A percentile compares a stretch with the other conserved stretches of the same genome.
Conservation (phyloP, 92 coral and sea anemone species). For the Zoanthus gigantus region DNA sequence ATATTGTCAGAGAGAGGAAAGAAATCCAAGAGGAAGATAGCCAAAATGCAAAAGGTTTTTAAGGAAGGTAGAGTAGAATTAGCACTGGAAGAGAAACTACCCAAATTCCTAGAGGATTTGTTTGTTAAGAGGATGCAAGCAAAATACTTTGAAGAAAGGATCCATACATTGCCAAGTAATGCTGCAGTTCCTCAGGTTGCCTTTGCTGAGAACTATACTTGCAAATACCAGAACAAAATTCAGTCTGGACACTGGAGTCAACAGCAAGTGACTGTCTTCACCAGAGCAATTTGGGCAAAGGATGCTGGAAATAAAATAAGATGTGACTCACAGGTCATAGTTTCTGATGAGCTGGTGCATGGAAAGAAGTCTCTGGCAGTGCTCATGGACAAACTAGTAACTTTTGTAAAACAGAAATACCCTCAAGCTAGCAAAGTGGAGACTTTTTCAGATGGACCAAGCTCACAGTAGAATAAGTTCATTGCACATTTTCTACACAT, state of each 20-base stretch:
- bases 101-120: constrained; percentile 34
- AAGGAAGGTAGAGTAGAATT: constrained; percentile 27
- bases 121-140: constrained; percentile 65
- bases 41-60: constrained; percentile 47
- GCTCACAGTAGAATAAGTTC: too few species aligned
- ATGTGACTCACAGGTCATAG: too few species aligned
- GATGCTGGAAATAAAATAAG: too few species aligned
- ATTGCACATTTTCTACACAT: not conserved
- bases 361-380: too few species aligned
- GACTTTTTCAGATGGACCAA: too few species aligned
- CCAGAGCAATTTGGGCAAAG: too few species aligned
- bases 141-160: constrained; percentile 57
- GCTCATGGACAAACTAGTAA: too few species aligned
- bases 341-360: too few species aligned
- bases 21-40: constrained; percentile 24
- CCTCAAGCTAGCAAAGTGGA: too few species aligned
- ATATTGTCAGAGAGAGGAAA: not conserved
- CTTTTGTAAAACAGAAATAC: too few species aligned
- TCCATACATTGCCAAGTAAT: constrained; percentile 29
- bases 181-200: constrained; percentile 74
- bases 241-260: constrained; percentile 50
- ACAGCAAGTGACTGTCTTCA: too few species aligned
- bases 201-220: constrained; percentile 70
- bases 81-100: constrained; percentile 20
- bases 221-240: constrained; percentile 67